Evolutionary conservation across 2,113 vertebrate species (phyloP), one percentile per base, ranked within the genome.

Genomic region (Dromiciops gliroides): DNA sequence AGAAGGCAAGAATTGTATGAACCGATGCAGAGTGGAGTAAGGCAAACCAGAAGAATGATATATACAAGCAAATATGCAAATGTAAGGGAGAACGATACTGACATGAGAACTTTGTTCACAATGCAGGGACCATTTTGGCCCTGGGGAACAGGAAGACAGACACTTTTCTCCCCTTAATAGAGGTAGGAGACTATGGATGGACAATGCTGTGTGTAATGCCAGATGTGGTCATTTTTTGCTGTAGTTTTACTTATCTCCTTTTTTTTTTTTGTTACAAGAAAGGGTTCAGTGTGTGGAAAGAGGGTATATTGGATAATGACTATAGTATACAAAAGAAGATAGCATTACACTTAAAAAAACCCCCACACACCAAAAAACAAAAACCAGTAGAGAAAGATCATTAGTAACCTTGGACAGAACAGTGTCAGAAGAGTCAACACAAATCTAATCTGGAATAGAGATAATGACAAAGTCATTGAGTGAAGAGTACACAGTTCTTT

Each of bases 371-470:
- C 31, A 67, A 60, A 26, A 31, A 53, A 53, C 22, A 23, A 52
- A 26, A 53, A 50, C 10, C 53, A 60, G 9, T 26, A 67, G 12
- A 67, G 60, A 37, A 67, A 37, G 12, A 67, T 67, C 60, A 67
- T 3, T 67, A 31, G 31, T 67, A 67, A 67, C 31, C 60, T 67
- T 67, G 12, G 60, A 67, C 31, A 67, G 31, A 67, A 67, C 4
- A 37, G 12, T 67, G 60, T 37, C 31, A 67, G 12, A 67, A 67
- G 31, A 67, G 31, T 53, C 67, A 67, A 92, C 94, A 95, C 89
- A 97, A 95, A 89, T 92, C 52, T 93, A 88, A 94, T 50, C 60
- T 44, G 83, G 44, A 95, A 48, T 50, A 60, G 10, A 96, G 96
- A 44, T 89, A 95, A 90, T 89, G 11, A 90, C 44, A 89, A 0